Conservation (phyloP, 2,888 invertebrate species). For the Dorcus parallelipipedus region DNA sequence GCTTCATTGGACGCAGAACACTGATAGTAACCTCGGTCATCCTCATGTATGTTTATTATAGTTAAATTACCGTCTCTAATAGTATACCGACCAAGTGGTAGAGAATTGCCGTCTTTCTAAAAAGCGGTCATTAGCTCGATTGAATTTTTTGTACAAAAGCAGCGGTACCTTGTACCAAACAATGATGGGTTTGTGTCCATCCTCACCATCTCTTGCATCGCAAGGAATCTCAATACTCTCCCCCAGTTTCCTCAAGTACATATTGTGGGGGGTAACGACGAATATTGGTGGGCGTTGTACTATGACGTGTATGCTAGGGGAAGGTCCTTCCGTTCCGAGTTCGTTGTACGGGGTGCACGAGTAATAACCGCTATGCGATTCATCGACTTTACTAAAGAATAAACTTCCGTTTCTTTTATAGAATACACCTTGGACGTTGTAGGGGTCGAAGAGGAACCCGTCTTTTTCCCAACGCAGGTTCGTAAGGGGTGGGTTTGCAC, state of each 20-base stretch:
- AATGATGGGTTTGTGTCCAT: slow-evolving; percentile 61
- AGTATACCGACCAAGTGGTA: slow-evolving; percentile 66
- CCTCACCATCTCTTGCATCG: slow-evolving; percentile 68
- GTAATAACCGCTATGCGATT: slow-evolving; percentile 82
- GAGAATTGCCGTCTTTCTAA: slow-evolving; percentile 70
- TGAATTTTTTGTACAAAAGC: not conserved
- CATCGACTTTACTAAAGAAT: slow-evolving; percentile 76
- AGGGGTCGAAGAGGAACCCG: slow-evolving; percentile 84
- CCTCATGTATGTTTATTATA: slow-evolving; percentile 73
- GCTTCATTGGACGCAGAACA: slow-evolving; percentile 85
- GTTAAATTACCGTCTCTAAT: slow-evolving; percentile 78
- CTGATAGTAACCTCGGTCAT: slow-evolving; percentile 83
- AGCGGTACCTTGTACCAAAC: slow-evolving; percentile 63
- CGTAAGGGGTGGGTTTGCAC: slow-evolving; percentile 87
- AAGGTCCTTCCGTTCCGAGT: slow-evolving; percentile 81
- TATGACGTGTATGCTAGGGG: slow-evolving; percentile 77
- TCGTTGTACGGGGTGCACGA: slow-evolving; percentile 90
- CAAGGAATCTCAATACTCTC: slow-evolving; percentile 81
- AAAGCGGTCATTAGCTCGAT: slow-evolving; percentile 4
- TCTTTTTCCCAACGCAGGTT: slow-evolving; percentile 93
- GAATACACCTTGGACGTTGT: slow-evolving; percentile 83
- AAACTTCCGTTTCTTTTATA: slow-evolving; percentile 82
- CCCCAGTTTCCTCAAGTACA: slow-evolving; percentile 80
- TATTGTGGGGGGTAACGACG: slow-evolving; percentile 72
- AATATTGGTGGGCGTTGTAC: slow-evolving; percentile 85